A percentile compares a stretch with the other conserved stretches of the same genome.
These are phyloP conservation scores for Scaptomyza reducta DNA, from an alignment of 2,888 invertebrate species.

Conservation along the genomic window DNA sequence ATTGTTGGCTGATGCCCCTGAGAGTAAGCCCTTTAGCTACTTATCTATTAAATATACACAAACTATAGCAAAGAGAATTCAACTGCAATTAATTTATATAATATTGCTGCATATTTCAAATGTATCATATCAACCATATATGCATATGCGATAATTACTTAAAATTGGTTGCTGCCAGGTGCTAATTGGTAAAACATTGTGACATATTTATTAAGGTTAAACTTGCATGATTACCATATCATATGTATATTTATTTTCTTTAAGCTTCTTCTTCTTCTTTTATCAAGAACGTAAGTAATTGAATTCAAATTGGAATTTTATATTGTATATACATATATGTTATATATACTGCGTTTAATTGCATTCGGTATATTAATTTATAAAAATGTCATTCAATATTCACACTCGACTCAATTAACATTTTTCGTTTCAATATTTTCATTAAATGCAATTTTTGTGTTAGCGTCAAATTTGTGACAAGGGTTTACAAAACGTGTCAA, in stretches of 20 bases:
- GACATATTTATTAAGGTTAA: neutral
- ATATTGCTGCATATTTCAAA: neutral
- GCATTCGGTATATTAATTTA: slow-evolving; percentile 17
- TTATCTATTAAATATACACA: no score
- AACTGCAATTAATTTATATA: slow-evolving; percentile 13
- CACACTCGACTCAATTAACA: slow-evolving; percentile 7
- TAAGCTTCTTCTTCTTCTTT: neutral
- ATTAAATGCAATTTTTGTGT: slow-evolving; percentile 3
- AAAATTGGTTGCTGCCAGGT: neutral
- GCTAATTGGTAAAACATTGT: neutral
- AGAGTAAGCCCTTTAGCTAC: neutral
- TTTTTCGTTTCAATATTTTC: slow-evolving; percentile 15
- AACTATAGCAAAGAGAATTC: neutral
- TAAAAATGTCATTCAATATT: slow-evolving; percentile 31
- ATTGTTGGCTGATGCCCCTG: neutral
- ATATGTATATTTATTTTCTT: neutral
- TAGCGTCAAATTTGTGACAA: slow-evolving; percentile 15
- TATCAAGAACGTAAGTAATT: slow-evolving; percentile 16
- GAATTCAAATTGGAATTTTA: slow-evolving; percentile 14
- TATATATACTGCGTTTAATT: neutral
- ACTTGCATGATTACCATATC: neutral
- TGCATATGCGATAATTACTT: neutral
- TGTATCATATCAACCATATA: neutral
- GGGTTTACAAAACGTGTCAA: slow-evolving; percentile 32
- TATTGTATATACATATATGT: neutral